phyloP scores from a whole-genome alignment of 2,888 invertebrate species.

The Anorthoa munda region DNA sequence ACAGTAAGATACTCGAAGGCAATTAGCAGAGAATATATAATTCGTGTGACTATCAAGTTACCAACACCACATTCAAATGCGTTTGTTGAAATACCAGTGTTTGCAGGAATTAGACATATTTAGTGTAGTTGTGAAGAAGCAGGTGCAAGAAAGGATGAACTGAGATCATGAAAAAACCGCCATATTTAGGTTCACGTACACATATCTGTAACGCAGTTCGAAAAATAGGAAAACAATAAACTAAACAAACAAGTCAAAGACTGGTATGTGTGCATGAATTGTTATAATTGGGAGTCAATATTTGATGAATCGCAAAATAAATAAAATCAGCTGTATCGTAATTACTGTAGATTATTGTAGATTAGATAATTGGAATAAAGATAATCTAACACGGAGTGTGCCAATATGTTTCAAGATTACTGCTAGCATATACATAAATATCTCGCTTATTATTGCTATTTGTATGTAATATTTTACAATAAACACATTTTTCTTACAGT shows the following conservation, averaged over 20 bases:
- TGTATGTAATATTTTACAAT: not conserved
- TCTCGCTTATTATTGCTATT: no score
- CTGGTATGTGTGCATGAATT: not conserved
- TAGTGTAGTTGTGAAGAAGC: not conserved
- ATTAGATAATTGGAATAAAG: constrained; percentile 6
- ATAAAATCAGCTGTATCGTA: not conserved
- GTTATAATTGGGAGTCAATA: not conserved
- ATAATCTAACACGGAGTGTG: not conserved
- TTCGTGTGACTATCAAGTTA: constrained; percentile 44
- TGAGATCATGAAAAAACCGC: not conserved
- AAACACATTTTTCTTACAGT: not conserved
- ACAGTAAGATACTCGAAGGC: constrained; percentile 47
- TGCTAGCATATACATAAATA: no score
- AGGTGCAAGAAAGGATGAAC: not conserved
- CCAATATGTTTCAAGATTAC: not conserved
- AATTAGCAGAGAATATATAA: constrained; percentile 38
- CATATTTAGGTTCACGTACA: not conserved
- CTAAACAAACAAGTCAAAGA: not conserved
- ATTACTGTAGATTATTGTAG: not conserved
- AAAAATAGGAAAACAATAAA: not conserved
- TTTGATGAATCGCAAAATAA: not conserved
- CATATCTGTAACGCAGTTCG: no score
- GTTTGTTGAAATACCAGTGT: constrained; percentile 41
- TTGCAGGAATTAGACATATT: constrained; percentile 34
- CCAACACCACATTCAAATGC: constrained; percentile 46